phyloP scores from a whole-genome alignment of 2,888 invertebrate genomes.

The Nasonia oneida region DNA sequence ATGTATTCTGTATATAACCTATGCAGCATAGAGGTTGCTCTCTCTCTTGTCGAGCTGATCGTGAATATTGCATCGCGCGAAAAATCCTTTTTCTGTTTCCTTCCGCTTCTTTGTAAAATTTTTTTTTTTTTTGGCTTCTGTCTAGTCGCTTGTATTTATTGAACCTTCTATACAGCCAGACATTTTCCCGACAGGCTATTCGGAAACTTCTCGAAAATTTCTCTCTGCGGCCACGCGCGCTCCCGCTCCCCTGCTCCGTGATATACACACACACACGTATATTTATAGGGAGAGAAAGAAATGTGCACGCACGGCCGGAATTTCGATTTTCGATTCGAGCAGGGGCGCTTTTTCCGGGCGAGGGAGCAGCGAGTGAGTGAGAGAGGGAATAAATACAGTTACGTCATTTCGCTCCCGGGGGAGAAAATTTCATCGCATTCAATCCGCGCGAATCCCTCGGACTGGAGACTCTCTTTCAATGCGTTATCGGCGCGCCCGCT shows the following conservation, averaged over 20 bases:
- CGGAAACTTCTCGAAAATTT: background rate
- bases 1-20: too few relatives aligned
- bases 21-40: too few relatives aligned
- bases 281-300: background rate
- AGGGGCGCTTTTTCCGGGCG: conserved; percentile 46
- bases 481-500: conserved; percentile 17
- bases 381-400: conserved; percentile 39
- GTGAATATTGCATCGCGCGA: background rate
- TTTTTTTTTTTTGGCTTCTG: background rate
- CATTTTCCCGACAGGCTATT: background rate
- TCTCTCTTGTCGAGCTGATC: background rate
- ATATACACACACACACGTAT: background rate
- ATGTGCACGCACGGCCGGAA: conserved; percentile 17
- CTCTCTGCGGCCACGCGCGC: background rate
- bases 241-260: background rate
- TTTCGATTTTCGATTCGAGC: conserved; percentile 60
- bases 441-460: conserved; percentile 15
- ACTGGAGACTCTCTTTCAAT: background rate
- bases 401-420: conserved; percentile 42
- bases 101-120: background rate
- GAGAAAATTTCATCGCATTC: conserved; percentile 49
- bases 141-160: background rate
- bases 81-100: background rate
- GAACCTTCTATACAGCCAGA: background rate
- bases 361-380: conserved; percentile 7